Evolutionary conservation across 2,888 invertebrate genomes (phyloP).

Genomic region (Phania funesta): DNA sequence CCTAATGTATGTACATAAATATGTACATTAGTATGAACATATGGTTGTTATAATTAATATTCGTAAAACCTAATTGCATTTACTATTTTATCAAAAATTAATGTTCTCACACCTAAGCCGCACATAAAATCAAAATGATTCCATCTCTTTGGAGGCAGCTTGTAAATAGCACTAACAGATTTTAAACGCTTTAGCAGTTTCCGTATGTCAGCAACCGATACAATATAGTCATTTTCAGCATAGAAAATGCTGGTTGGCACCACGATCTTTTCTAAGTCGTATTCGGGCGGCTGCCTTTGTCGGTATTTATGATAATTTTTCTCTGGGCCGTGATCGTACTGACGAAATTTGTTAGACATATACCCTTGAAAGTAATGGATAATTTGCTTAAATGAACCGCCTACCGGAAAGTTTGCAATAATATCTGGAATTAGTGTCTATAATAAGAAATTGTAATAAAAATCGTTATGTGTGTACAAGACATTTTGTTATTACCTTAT

Average conservation of each 20-base stretch:
- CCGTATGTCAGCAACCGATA: conserved; percentile 77
- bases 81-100: conserved; percentile 78
- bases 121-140: conserved; percentile 79
- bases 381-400: conserved; percentile 78
- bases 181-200: conserved; percentile 74
- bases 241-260: conserved; percentile 77
- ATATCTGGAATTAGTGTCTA: conserved; percentile 76
- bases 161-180: conserved; percentile 75
- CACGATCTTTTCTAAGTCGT: conserved; percentile 74
- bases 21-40: neutral
- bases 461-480: neutral
- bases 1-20: too few relatives aligned
- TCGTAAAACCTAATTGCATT: conserved; percentile 75
- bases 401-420: conserved; percentile 78
- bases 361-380: conserved; percentile 79
- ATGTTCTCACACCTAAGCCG: conserved; percentile 76
- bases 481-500: conserved; percentile 70
- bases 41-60: conserved; percentile 7
- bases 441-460: conserved; percentile 14
- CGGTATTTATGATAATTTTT: conserved; percentile 76
- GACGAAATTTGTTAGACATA: conserved; percentile 77
- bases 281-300: conserved; percentile 77
- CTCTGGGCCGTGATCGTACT: conserved; percentile 77
- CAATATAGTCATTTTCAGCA: conserved; percentile 78
- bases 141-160: conserved; percentile 78